Base-by-base conservation (phyloP, 1,140 invertebrate species). In the Drosophila ogumai region DNA sequence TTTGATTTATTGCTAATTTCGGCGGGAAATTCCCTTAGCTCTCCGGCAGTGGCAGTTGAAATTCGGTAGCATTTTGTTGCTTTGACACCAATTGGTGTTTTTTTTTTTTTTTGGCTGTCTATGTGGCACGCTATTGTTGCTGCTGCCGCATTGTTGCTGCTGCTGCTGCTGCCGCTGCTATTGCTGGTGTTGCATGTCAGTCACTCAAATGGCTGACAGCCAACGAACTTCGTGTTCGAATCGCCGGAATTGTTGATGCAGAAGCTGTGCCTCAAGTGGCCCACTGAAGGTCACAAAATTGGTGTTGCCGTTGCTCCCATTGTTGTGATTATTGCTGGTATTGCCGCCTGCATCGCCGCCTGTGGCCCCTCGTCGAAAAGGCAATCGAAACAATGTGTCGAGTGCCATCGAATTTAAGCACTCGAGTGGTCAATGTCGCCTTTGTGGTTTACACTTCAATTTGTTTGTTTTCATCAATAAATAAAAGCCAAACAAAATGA, bases 131-230 rank as follows among this genome's bases (percentile, higher is more conserved):
- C 82, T 64, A 82, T 65, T 81, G 72, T 46, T 73, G 58, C 34
- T 78, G 74, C 38, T 64, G 65, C 44, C 43, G 74, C 38, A 81
- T 59, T 80, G 77, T 50, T 77, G 57, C 38, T 74, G 73, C 38
- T 49, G 65, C 43, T 22, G 38, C 28, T 63, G 58, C 7, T 68
- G 58, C 7, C 65, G 77, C 12, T 31, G 63, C 19, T 40, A 6
- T 60, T 73, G 66, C 56, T 49, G 69, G 58, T 66, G 84, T 77
- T 82, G 84, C 84, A 88, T 75, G 84, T 85, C 84, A 88, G 84
- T 90, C 84, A 88, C 79, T 88, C 85, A 90, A 85, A 80, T 85
- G 77, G 57, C 84, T 85, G 85, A 90, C 84, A 85, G 81, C 80
- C 81, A 90, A 49, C 77, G 78, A 81, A 81, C 77, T 85, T 90